These are phyloP conservation scores for Mellivora capensis DNA, from an alignment of 2,113 vertebrate genomes.

Conservation along the genomic window DNA sequence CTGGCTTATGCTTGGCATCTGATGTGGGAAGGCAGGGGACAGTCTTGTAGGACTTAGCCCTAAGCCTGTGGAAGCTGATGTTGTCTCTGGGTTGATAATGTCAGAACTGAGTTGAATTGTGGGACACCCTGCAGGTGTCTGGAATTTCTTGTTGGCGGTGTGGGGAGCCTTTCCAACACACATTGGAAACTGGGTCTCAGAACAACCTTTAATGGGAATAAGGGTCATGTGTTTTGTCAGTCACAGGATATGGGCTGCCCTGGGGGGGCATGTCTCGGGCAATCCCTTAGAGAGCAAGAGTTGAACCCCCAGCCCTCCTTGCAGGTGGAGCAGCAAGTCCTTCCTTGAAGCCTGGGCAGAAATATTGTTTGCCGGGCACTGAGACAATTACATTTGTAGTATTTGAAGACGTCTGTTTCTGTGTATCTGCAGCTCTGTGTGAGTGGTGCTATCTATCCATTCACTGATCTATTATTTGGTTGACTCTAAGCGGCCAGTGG, in stretches of 20 bases:
- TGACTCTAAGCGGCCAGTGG: background rate
- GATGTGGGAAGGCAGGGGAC: background rate
- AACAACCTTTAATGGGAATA: background rate
- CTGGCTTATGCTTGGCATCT: background rate
- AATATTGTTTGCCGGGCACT: background rate
- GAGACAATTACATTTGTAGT: background rate
- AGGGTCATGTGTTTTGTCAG: background rate
- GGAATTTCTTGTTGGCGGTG: background rate
- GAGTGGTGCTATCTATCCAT: background rate
- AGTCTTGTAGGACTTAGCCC: background rate
- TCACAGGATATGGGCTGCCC: too few relatives aligned
- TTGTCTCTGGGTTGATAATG: background rate
- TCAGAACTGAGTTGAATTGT: background rate
- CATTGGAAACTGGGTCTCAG: background rate
- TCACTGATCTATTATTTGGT: background rate
- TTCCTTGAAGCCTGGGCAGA: background rate
- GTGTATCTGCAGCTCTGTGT: background rate
- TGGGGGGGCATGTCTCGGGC: background rate
- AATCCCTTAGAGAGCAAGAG: background rate
- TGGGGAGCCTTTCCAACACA: background rate
- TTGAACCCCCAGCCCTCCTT: background rate
- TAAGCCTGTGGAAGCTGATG: background rate
- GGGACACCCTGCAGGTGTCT: background rate
- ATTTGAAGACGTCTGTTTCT: background rate
- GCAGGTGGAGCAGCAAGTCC: too few relatives aligned